These are phyloP conservation scores for Tetragnatha versicolor DNA, from an alignment of 1,140 invertebrate genomes.

Conservation along the genomic window DNA sequence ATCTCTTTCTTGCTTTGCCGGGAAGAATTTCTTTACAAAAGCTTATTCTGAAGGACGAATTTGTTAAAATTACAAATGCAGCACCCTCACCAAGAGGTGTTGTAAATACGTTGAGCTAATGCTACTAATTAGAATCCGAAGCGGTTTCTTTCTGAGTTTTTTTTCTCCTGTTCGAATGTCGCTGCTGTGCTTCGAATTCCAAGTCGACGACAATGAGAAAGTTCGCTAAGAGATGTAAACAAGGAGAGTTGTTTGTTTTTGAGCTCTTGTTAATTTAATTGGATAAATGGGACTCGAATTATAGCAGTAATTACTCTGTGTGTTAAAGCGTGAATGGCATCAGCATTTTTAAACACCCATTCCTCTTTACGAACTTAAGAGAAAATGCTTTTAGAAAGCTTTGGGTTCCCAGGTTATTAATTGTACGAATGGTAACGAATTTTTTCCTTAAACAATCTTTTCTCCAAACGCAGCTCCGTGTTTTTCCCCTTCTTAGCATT, in stretches of 20 bases:
- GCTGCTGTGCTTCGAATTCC: neutral
- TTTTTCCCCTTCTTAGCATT: no score
- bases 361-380: no score
- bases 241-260: neutral
- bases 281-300: neutral
- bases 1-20: slow-evolving; percentile 1
- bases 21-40: slow-evolving; percentile 1
- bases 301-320: slow-evolving; percentile 1
- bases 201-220: neutral
- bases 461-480: no score
- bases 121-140: neutral
- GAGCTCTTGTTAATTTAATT: slow-evolving; percentile 1
- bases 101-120: neutral
- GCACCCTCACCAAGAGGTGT: neutral
- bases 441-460: no score
- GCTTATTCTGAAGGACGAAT: neutral
- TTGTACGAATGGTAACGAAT: no score
- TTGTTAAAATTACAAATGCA: slow-evolving; percentile 4
- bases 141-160: neutral
- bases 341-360: neutral
- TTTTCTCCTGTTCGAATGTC: neutral
- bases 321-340: neutral
- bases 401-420: no score
- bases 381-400: no score
- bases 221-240: neutral